Base-by-base conservation (phyloP, 1,140 invertebrate genomes). In the Linepithema humile region DNA sequence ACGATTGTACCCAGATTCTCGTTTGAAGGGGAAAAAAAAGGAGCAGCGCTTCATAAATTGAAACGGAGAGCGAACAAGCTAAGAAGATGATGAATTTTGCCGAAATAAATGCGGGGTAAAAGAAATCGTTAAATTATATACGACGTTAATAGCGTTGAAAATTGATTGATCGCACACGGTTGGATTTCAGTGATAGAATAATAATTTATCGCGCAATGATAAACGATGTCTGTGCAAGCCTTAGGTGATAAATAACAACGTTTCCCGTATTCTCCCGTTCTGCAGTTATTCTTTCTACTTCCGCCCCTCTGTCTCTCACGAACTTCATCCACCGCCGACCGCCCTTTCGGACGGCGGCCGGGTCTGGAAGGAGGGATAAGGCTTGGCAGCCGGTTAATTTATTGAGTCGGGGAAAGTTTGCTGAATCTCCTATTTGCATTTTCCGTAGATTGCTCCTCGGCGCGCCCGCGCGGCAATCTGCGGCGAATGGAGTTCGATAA, bases 371-470 rank as follows among this genome's bases (percentile, higher is more conserved):
- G 82, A 78, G 55, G n/a, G 70, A 83, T 75, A 75, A 50, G 62
- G 43, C 62, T n/a, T 82, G 87, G 69, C 70, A 85, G 86, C 55
- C 48, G 64, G 53, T 88, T 88, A 88, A 88, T 88, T 88, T 88
- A 88, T 88, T 38, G 84, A 73, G 69, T 10, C 74, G 20, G 69
- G 35, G 70, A 82, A 87, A 77, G 69, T 88, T 88, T 83, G 29
- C 35, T 17, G 53, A 57, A 82, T 48, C 75, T 82, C 82, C 29
- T 50, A 60, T 73, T 82, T 59, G 64, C 77, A 70, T 75, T 75
- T 65, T 75, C 80, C 40, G 55, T 50, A 64, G 80, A 85, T 85
- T 67, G 59, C 82, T 64, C 75, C 53, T 20, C 78, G 20, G 12
- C 43, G 50, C 60, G 62, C 3, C 23, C 23, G 23, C 43, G 43